phyloP scores from a whole-genome alignment of 2,797 vertebrate species.

The Denticeps clupeoides region DNA sequence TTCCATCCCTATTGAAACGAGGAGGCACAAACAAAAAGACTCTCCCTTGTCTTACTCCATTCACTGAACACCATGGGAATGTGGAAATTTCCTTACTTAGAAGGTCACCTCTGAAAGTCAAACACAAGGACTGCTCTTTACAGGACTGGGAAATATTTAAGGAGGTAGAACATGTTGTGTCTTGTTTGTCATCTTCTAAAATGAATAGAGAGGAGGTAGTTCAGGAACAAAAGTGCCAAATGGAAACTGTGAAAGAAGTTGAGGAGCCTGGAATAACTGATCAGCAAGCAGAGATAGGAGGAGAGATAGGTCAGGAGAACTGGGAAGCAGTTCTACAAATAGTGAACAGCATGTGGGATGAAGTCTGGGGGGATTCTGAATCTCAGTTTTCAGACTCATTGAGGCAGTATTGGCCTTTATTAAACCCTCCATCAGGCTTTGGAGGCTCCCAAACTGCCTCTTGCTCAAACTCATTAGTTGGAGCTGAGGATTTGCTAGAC shows the following conservation, averaged over 20 bases:
- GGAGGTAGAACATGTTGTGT: constrained; percentile 50
- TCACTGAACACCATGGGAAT: constrained; percentile 46
- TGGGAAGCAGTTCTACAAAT: constrained; percentile 63
- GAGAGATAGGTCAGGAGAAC: constrained; percentile 34
- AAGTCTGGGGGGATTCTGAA: constrained; percentile 52
- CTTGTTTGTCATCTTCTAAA: too few relatives aligned
- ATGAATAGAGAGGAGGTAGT: constrained; percentile 18
- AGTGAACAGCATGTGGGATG: constrained; percentile 65
- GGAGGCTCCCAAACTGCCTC: constrained; percentile 64
- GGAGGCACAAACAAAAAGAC: constrained; percentile 55
- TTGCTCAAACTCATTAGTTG: constrained; percentile 58
- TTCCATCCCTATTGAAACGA: constrained; percentile 54
- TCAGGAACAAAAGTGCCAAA: constrained; percentile 24
- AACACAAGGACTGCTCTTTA: constrained; percentile 46
- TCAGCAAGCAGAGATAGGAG: not conserved
- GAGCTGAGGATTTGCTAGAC: constrained; percentile 48
- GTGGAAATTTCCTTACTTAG: constrained; percentile 40
- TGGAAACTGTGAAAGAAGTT: constrained; percentile 10
- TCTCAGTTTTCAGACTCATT: constrained; percentile 52
- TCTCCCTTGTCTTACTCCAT: constrained; percentile 39
- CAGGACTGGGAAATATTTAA: constrained; percentile 60
- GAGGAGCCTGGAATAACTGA: constrained; percentile 10
- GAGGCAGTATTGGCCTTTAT: constrained; percentile 57
- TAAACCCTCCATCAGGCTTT: constrained; percentile 60
- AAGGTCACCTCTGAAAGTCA: constrained; percentile 25